Conservation (phyloP, 1,140 invertebrate genomes). For the Contarinia nasturtii region DNA sequence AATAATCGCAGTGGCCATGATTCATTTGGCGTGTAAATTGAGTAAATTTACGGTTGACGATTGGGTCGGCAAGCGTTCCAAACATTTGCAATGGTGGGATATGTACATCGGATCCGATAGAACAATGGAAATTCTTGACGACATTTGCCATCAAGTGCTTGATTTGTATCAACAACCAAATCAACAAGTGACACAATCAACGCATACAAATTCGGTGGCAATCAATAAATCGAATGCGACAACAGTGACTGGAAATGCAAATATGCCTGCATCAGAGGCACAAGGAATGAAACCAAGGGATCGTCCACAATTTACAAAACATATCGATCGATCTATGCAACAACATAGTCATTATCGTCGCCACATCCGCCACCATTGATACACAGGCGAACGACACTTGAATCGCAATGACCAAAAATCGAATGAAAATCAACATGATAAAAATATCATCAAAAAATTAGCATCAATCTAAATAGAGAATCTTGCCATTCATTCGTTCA, state of each 20-base stretch:
- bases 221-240: conserved; percentile 30
- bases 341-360: conserved; percentile 12
- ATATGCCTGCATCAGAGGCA: conserved; percentile 39
- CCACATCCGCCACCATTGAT: conserved; percentile 13
- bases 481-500: too few species aligned
- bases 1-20: conserved; percentile 92
- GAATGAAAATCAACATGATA: too few species aligned
- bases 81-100: conserved; percentile 92
- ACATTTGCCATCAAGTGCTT: conserved; percentile 88
- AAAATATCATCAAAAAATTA: too few species aligned
- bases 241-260: conserved; percentile 44
- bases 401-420: too few species aligned
- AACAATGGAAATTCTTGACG: conserved; percentile 88
- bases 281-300: conserved; percentile 63
- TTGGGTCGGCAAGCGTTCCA: conserved; percentile 65
- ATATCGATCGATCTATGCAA: too few species aligned
- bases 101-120: conserved; percentile 80
- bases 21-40: conserved; percentile 90
- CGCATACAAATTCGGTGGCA: conserved; percentile 54
- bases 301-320: conserved; percentile 31
- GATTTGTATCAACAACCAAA: conserved; percentile 59
- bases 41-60: conserved; percentile 90
- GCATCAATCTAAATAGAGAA: too few species aligned
- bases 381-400: too few species aligned
- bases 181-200: conserved; percentile 26